phyloP scores from a whole-genome alignment of 2,113 vertebrate species.

The Hippocampus guttulatus region DNA sequence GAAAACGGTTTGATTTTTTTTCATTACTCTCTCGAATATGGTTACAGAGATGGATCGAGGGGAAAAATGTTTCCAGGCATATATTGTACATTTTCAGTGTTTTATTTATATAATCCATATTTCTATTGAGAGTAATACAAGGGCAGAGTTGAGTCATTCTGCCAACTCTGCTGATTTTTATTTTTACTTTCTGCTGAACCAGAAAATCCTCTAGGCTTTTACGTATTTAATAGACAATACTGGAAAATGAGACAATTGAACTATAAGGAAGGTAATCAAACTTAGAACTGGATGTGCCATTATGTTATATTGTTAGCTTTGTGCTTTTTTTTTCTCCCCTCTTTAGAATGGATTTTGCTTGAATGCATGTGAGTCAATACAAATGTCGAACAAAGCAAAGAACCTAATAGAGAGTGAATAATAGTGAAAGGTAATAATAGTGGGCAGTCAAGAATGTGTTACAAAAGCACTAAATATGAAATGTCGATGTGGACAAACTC shows the following conservation, averaged over 20 bases:
- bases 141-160: slow-evolving; percentile 12
- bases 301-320: background rate
- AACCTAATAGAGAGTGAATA: background rate
- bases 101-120: slow-evolving; percentile 22
- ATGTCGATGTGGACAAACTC: background rate
- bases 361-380: background rate
- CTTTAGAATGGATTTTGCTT: background rate
- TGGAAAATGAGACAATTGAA: slow-evolving; percentile 1
- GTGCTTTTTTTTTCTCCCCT: background rate
- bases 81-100: background rate
- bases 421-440: background rate
- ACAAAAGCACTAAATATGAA: background rate
- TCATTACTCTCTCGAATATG: background rate
- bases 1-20: background rate
- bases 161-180: slow-evolving; percentile 5
- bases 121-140: slow-evolving; percentile 9
- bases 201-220: background rate
- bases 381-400: background rate
- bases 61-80: background rate
- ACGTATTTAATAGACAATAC: slow-evolving; percentile 18
- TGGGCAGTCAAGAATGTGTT: background rate
- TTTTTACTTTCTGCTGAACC: background rate
- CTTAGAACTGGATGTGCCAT: background rate
- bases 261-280: background rate
- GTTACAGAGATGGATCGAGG: background rate